Evolutionary conservation across 2,113 vertebrate genomes (phyloP), one percentile per base, ranked within the genome.

Genomic region (Pterophyllum scalare): DNA sequence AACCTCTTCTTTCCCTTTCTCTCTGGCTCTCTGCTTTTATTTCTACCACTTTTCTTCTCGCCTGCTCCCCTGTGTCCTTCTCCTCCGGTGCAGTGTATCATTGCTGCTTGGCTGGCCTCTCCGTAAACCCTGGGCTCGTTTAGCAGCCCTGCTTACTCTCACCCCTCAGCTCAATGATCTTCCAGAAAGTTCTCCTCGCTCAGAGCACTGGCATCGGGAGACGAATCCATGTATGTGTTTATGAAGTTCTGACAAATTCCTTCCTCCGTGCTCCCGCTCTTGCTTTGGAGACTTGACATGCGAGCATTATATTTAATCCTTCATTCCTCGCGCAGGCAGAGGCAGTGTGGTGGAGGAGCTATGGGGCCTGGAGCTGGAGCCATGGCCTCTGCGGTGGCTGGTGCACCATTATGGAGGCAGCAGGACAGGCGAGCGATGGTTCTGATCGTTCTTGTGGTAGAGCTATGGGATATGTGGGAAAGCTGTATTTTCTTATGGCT

Each of bases 31-130:
- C 58, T 79, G 74, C 80, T 83, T 67, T 79, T 78, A 17, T 77
- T 72, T 87, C 79, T n/a, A 52, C 82, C 79, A 80, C 83, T 75
- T 87, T 80, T 83, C 78, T 79, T 81, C 75, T 77, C 61, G 87
- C 58, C 33, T 80, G 31, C 81, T 80, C 81, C 75, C 77, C 58
- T 28, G 67, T 59, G 59, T 92, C 67, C 79, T 83, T 86, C 88
- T 86, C 80, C 81, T 84, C 49, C 60, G 80, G 85, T 91, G 92
- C 93, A 89, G 93, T 96, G 94, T 94, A 95, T 97, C 94, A 94
- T 96, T 95, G 95, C 88, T 56, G 87, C 91, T 97, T 98, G 97
- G 96, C 97, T 98, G 97, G 93, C 96, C 97, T 97, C 95, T 88
- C 92, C 87, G 83, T 97, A 95, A 97, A 97, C 97, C 95, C 95